phyloP scores from a whole-genome alignment of 2,797 vertebrate species.

The Phoebastria nigripes region DNA sequence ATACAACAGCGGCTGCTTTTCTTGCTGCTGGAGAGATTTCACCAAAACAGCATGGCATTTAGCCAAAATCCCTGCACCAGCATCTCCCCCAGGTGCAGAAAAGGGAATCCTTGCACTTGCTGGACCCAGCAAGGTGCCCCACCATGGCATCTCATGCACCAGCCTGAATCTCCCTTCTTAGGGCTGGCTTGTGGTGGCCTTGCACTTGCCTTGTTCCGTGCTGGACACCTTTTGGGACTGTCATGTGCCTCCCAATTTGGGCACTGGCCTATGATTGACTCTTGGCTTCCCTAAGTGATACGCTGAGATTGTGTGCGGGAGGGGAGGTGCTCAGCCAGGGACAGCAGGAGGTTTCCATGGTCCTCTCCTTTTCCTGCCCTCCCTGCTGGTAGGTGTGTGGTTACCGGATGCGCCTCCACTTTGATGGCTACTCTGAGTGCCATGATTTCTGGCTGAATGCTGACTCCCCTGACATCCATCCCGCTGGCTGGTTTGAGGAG shows the following conservation, averaged over 20 bases:
- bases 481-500: constrained; percentile 93
- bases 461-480: constrained; percentile 91
- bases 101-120: neutral
- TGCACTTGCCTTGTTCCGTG: neutral
- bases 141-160: accelerated
- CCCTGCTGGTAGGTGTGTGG: constrained; percentile 84
- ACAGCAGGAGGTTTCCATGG: neutral
- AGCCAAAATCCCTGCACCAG: neutral
- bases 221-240: neutral
- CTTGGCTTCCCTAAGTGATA: neutral
- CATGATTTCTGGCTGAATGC: constrained; percentile 98
- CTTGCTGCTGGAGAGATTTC: neutral
- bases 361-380: neutral
- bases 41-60: neutral
- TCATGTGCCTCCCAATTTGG: neutral
- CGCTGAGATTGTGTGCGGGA: neutral
- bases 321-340: neutral
- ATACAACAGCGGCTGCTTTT: too few species aligned
- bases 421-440: constrained; percentile 95
- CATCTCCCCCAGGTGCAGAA: neutral
- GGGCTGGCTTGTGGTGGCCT: neutral
- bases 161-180: neutral
- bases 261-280: neutral
- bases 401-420: constrained; percentile 94
- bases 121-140: neutral